Evolutionary conservation across 1,140 invertebrate genomes (phyloP).

Genomic region (Sycophila sp.): DNA sequence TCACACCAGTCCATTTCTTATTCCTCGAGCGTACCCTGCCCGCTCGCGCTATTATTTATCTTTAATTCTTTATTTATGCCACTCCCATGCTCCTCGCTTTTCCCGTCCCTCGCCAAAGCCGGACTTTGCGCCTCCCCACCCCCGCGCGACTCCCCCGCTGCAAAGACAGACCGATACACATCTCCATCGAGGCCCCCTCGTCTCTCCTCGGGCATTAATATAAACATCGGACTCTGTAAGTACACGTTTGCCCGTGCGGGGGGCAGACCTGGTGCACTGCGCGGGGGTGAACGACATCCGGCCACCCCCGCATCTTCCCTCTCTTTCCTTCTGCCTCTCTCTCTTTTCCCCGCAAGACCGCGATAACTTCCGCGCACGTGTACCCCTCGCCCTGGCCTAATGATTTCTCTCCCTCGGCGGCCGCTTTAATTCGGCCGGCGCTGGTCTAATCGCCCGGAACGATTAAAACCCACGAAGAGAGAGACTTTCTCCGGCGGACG

Average conservation of each 20-base stretch:
- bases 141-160: not conserved
- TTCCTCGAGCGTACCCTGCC: not conserved
- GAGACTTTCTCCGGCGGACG: not conserved
- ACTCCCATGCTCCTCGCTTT: not conserved
- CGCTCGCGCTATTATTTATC: not conserved
- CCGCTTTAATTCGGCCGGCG: not conserved
- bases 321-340: conserved; percentile 6
- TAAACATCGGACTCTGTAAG: conserved; percentile 50
- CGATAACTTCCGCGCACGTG: conserved; percentile 50
- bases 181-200: conserved; percentile 12
- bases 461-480: not conserved
- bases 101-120: not conserved
- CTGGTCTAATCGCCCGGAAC: conserved; percentile 46
- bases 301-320: not conserved
- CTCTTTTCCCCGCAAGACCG: conserved; percentile 24
- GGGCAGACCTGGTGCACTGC: conserved; percentile 35
- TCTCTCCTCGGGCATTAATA: conserved; percentile 51
- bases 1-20: not conserved
- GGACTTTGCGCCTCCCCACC: not conserved
- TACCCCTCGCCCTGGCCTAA: conserved; percentile 41
- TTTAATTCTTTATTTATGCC: conserved; percentile 19
- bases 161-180: not conserved
- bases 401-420: conserved; percentile 4
- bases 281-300: conserved; percentile 35
- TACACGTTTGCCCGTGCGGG: conserved; percentile 26